A percentile compares a stretch with the other conserved stretches of the same genome.
Evolutionary conservation across 2,113 vertebrate species (phyloP).

Genomic region (Phalacrocorax carbo): DNA sequence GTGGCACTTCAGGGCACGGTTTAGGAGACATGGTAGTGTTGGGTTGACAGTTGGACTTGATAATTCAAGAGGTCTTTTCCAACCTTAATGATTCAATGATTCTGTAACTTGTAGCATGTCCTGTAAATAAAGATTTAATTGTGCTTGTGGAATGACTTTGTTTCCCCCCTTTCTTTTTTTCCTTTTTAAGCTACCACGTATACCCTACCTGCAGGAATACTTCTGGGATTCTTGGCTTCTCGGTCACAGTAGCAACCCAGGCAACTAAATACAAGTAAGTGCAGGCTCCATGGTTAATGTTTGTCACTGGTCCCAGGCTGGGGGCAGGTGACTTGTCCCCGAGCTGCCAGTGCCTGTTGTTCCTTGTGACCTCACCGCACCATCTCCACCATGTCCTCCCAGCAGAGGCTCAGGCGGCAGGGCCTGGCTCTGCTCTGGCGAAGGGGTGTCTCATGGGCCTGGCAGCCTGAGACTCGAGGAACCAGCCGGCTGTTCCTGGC

Average conservation of each 20-base stretch:
- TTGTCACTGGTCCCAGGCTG: background rate
- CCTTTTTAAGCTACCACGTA: conserved; percentile 86
- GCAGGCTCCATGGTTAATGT: background rate
- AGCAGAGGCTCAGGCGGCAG: background rate
- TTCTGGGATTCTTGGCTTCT: conserved; percentile 94
- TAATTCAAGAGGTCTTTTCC: too few relatives aligned
- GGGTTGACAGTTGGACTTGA: too few relatives aligned
- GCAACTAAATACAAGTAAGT: conserved; percentile 93
- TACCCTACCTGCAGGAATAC: conserved; percentile 95
- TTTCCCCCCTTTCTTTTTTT: background rate
- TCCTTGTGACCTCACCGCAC: background rate
- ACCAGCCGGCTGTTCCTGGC: fast-evolving
- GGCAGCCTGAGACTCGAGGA: background rate
- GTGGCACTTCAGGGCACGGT: too few relatives aligned
- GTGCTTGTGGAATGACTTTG: background rate
- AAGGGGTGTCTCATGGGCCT: background rate
- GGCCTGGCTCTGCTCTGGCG: background rate
- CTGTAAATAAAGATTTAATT: background rate
- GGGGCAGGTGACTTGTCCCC: background rate
- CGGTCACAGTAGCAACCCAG: conserved; percentile 93
- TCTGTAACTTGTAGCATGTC: background rate
- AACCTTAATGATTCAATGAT: too few relatives aligned
- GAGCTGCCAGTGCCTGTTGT: background rate
- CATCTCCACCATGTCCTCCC: fast-evolving
- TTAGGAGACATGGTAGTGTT: too few relatives aligned